Base-by-base conservation (phyloP, 2,797 vertebrate species). In the Danio choprae region DNA sequence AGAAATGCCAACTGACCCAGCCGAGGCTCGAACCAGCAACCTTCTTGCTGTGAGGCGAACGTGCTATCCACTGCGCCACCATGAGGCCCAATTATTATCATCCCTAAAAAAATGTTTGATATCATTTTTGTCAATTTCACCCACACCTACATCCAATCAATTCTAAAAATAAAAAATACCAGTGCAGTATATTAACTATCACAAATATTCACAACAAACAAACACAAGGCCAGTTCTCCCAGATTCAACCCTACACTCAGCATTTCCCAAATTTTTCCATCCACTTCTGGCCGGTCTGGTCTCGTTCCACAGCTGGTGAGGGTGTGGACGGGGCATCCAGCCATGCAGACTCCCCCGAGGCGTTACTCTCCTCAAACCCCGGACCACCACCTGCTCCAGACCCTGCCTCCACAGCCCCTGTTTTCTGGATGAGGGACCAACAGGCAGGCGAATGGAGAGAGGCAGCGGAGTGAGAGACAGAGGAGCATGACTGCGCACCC, bases 291-390 rank as follows among this genome's bases (percentile, higher is more conserved):
- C 10, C 5, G 22, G 22, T 78, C 15, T n/a, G 6, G 84, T 80
- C 68, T 74, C 12, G 53, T 72, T 8, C 71, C 67, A 73, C 78
- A 83, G 81, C 62, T 77, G 77, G 81, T 71, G 59, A 73, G 58
- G 29, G 73, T 63, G 29, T 40, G 44, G 22, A 80, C 36, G 20
- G 75, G 77, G 69, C 16, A 38, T 56, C 56, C 22, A 76, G 59
- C 46, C 53, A 73, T 44, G 60, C 36, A 2, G 36, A 43, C 53
- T 85, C 84, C 74, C 80, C 74, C 38, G 77, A 80, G 70, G 82
- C 76, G 15, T 68, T n/a, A 71, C 55, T 83, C 67, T 44, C 79
- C 38, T 22, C 36, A 18, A 36, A 7, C n/a, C 44, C 48, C 15
- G 46, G 73, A 70, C 74, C 73, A n/a, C 74, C 80, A 67, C 63